These are phyloP conservation scores for Indicator indicator DNA, from an alignment of 2,113 vertebrate genomes.

Conservation along the genomic window DNA sequence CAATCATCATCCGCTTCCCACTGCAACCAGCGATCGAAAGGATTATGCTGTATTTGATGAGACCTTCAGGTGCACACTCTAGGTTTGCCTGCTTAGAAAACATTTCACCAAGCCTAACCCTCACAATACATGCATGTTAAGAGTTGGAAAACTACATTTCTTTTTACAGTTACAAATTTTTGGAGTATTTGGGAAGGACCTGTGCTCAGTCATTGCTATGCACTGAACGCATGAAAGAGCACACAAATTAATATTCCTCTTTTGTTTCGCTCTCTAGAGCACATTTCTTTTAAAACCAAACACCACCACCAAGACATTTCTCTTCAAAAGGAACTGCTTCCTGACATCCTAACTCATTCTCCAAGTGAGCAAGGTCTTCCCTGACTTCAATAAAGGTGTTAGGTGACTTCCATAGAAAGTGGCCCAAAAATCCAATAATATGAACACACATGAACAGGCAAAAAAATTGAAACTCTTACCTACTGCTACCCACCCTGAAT, in stretches of 20 bases:
- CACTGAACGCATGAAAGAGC: background rate
- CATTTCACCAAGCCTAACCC: background rate
- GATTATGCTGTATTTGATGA: conserved; percentile 8
- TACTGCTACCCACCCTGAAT: too few species aligned
- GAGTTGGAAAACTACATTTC: background rate
- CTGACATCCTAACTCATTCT: background rate
- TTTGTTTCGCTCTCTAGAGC: background rate
- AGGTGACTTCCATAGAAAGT: background rate
- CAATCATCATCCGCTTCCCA: background rate
- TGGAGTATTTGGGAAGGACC: background rate
- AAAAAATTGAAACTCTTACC: background rate
- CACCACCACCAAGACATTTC: background rate
- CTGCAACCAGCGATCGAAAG: background rate
- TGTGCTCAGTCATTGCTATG: background rate
- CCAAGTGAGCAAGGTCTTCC: background rate
- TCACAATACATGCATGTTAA: background rate
- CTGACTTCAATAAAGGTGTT: background rate
- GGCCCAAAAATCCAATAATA: background rate
- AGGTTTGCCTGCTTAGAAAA: background rate
- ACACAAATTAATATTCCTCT: background rate
- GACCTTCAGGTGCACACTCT: background rate
- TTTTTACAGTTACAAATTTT: background rate
- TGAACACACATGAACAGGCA: background rate
- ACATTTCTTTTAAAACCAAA: background rate
- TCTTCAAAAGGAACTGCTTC: background rate